Conservation (phyloP, 2,888 invertebrate species). For the Tryphoninae sp. region DNA sequence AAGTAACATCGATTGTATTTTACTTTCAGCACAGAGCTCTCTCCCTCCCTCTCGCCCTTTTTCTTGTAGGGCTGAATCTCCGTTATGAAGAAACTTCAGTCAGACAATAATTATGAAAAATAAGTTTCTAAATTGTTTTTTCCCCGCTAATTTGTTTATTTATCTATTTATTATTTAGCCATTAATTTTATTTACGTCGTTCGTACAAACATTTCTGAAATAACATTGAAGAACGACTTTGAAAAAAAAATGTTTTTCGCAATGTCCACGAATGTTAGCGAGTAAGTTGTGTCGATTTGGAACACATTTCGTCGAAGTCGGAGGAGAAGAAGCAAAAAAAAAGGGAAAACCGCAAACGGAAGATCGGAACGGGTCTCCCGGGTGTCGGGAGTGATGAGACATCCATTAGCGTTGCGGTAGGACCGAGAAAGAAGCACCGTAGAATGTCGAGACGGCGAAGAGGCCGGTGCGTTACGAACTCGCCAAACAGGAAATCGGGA, state of each 20-base stretch:
- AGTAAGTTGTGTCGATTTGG: background rate
- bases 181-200: background rate
- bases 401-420: conserved; percentile 38
- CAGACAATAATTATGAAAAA: conserved; percentile 34
- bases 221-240: background rate
- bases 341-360: conserved; percentile 25
- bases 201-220: background rate
- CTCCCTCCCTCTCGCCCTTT: background rate
- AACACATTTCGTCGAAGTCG: background rate
- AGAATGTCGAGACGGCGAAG: conserved; percentile 8
- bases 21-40: conserved; percentile 46
- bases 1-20: background rate
- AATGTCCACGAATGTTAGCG: background rate
- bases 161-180: background rate
- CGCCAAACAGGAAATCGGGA: conserved; percentile 71
- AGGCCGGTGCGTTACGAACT: conserved; percentile 1
- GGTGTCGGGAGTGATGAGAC: conserved; percentile 37
- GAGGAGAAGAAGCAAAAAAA: background rate
- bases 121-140: conserved; percentile 13
- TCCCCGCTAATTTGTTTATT: background rate
- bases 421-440: background rate
- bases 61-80: conserved; percentile 38
- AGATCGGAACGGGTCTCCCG: conserved; percentile 21
- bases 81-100: conserved; percentile 12
- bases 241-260: background rate